phyloP scores from a whole-genome alignment of 1,140 invertebrate genomes.

The Phenacoccus solenopsis region DNA sequence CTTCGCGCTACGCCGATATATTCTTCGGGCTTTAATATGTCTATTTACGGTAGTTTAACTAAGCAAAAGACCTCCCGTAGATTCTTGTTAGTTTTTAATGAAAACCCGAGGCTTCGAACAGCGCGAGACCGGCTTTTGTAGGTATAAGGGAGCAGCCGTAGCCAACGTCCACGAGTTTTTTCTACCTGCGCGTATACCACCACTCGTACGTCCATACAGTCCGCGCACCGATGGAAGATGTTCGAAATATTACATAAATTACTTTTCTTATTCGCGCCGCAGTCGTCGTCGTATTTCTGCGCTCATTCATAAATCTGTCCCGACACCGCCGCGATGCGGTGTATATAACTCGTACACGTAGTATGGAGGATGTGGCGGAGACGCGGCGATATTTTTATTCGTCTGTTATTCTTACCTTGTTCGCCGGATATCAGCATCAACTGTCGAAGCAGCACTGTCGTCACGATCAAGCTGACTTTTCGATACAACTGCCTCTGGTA shows the following conservation, averaged over 20 bases:
- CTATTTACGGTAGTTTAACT: constrained; percentile 2
- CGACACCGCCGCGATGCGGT: too few relatives aligned
- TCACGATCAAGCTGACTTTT: neutral
- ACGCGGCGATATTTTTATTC: neutral
- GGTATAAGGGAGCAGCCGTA: too few relatives aligned
- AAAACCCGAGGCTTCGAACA: neutral
- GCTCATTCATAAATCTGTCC: too few relatives aligned
- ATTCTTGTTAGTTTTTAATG: constrained; percentile 3
- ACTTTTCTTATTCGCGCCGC: too few relatives aligned
- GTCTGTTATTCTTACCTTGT: neutral
- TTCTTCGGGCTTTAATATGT: too few relatives aligned
- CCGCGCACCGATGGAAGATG: too few relatives aligned
- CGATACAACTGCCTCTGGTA: neutral
- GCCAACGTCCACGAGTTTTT: too few relatives aligned
- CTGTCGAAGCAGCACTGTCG: neutral
- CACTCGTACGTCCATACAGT: too few relatives aligned
- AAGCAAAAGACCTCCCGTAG: constrained; percentile 1
- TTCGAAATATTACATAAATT: too few relatives aligned
- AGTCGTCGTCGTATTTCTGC: neutral
- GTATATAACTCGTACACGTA: too few relatives aligned
- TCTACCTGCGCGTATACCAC: too few relatives aligned
- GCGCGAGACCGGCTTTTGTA: neutral
- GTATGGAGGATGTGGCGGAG: neutral
- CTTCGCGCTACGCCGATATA: too few relatives aligned
- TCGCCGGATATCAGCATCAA: neutral